Evolutionary conservation across 2,113 vertebrate genomes (phyloP), one percentile per base, ranked within the genome.

Genomic region (Catharus fuscescens): DNA sequence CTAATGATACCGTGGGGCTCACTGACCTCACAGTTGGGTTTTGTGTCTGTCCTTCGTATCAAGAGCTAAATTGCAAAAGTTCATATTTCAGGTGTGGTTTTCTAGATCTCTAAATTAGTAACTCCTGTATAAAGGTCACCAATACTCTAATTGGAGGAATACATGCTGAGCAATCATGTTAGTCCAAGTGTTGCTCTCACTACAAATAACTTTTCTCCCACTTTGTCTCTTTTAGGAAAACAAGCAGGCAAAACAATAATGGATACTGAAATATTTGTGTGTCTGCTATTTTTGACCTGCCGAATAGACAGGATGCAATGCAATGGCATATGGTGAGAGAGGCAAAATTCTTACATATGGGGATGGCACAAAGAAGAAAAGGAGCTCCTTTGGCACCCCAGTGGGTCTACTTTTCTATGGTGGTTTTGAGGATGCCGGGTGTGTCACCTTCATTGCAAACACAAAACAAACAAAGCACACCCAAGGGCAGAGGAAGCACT

Each of bases 1-100:
- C 98, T 99, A 99, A 99, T 98, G 99, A 99, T 98, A 98, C 98
- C 97, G 91, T 92, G 93, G 98, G 97, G 98, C 98, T 98, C 97
- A 95, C 97, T 98, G 97, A 97, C 98, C 98, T 98, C 96, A 90
- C 97, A 98, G 96, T 95, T 98, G 98, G 98, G 96, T 96, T 98
- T 98, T 97, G 97, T 98, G 98, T 98, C 96, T 0, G 29, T 73
- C 72, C 34, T n/a, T 83, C 0, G 80, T 97, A 96, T 93, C 87
- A 91, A 96, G 91, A 96, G 80, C 93, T 97, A 94, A 97, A 96
- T 73, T 72, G 81, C 69, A 52, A 65, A 92, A 97, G 94, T 95
- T 95, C 95, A 91, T 95, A 95, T 92, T 86, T 89, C 92, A 90
- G 89, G 76, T 82, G 94, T 74, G 61, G 69, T 70, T 80, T 78